Base-by-base conservation (phyloP, 2,888 invertebrate genomes). In the Lasioglossum pauxillum region DNA sequence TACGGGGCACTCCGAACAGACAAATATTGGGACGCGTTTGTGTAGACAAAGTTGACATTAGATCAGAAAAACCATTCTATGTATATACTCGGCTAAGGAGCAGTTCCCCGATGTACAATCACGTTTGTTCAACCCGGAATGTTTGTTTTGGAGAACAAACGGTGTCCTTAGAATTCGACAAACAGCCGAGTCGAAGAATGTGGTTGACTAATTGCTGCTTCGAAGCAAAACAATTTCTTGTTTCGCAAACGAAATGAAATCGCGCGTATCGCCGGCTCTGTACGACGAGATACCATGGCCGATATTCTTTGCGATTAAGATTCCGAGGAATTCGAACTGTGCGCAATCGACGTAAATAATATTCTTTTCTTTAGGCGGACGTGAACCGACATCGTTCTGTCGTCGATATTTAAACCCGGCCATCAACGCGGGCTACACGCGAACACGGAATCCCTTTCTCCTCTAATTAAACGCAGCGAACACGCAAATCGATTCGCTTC, bases 371-470 rank as follows among this genome's bases (percentile, higher is more conserved):
- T 16, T 1, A 16, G 31, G 16, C 16, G 31, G 60, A 60, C 60
- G 27, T 1, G 10, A 60, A 27, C 27, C 60, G 16, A 64, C 64
- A n/a, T 12, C 27, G 31, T 64, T 31, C 64, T 3, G 64, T 16
- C 31, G 64, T 64, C 31, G 31, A 64, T 31, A 31, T 64, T 64
- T 64, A 64, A 64, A 2, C 16, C 31, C 31, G 31, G 31, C 31
- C 31, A 64, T 64, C 31, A n/a, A 64, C 64, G 64, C 64, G 64
- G 57, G 31, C 31, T 16, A 31, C 64, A 31, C 64, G 64, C 27
- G 19, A 64, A 64, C 64, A 64, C 64, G 64, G 64, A 64, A 64
- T 64, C 31, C 64, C 64, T 64, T 31, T 64, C 64, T 64, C 16
- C 64, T 64, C 64, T 64, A 64, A 64, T 64, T 64, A 71, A 71